Conservation (phyloP, 2,113 vertebrate genomes). For the Apus apus region DNA sequence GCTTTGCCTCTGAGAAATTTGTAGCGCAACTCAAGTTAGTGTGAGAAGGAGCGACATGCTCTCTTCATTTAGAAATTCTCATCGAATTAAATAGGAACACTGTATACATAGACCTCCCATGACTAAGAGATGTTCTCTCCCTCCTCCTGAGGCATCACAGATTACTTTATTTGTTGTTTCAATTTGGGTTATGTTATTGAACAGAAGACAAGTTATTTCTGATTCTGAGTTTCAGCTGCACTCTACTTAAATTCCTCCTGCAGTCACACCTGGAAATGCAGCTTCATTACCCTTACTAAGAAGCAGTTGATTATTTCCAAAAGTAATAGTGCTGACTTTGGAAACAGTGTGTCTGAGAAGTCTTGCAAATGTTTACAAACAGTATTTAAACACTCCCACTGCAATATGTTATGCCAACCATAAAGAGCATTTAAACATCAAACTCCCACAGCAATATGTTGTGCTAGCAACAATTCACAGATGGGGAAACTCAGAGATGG, state of each 20-base stretch:
- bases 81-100: neutral
- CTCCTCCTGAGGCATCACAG: neutral
- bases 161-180: neutral
- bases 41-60: neutral
- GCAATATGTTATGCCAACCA: constrained; percentile 5
- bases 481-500: neutral
- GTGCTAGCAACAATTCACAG: neutral
- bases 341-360: neutral
- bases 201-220: neutral
- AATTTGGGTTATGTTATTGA: neutral
- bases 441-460: neutral
- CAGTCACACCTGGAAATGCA: neutral
- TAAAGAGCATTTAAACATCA: neutral
- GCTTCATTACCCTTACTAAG: neutral
- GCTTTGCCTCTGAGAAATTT: neutral
- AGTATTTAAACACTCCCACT: constrained; percentile 10
- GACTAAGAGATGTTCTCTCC: neutral
- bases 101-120: neutral
- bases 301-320: neutral
- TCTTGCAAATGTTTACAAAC: constrained; percentile 30
- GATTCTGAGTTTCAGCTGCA: neutral
- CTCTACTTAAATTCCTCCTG: neutral
- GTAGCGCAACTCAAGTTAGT: neutral
- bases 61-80: neutral
- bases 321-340: neutral